Base-by-base conservation (phyloP, 1,140 invertebrate genomes). In the Linepithema humile region DNA sequence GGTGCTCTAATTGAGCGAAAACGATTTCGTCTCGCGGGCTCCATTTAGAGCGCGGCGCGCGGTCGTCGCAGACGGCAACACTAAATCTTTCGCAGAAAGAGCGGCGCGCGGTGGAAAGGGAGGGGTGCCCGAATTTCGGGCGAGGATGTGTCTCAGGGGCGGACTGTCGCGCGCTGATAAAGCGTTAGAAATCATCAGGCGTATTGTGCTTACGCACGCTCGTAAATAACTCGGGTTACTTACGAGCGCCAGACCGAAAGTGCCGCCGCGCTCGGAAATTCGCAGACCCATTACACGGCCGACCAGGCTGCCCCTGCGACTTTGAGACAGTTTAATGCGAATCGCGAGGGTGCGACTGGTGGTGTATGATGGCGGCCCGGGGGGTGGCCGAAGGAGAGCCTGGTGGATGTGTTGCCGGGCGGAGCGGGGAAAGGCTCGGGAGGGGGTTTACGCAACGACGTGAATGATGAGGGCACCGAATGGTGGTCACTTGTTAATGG, bases 161-260 rank as follows among this genome's bases (percentile, higher is more conserved):
- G 78, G 86, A 83, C 85, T 88, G 86, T 87, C 86, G 86, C 82
- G 82, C 77, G 77, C 83, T 89, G 85, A 88, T 85, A 75, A 89
- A 84, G 78, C 78, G 60, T 74, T 65, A 74, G 60, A 64, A 83
- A 83, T 85, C 59, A 72, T 85, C 78, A 83, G 84, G 65, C 77
- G 45, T 60, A 72, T 83, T 82, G 82, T 83, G 84, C 78, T 83
- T 83, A 83, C 82, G 82, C 82, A 64, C 45, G 70, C 70, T 83
- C 82, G 67, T 83, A 85, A 83, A 85, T 85, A 85, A 73, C 84
- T 26, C 35, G 78, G 62, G 77, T 72, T 85, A 64, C 59, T 73
- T 82, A 74, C 43, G 77, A 59, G 53, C 62, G 29, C 38, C 32
- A 57, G 77, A 57, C 35, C 67, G 78, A 85, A 72, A 82, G 73